Base-by-base conservation (phyloP, 2,113 vertebrate genomes). In the Lasiurus cinereus region DNA sequence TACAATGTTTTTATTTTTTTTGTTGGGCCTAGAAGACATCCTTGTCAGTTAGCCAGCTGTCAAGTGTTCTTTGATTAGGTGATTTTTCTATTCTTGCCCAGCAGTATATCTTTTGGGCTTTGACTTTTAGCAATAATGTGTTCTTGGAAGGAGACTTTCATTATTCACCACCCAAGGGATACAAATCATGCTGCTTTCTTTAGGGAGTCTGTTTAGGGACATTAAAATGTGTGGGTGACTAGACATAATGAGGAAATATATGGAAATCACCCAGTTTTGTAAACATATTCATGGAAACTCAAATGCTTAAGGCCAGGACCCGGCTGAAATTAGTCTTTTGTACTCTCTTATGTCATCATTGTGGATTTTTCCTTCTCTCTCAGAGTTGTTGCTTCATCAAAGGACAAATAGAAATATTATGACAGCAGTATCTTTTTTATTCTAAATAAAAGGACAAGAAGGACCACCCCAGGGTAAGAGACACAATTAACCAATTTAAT, bases 401-500 rank as follows among this genome's bases (percentile, higher is more conserved):
- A 91, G 43, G 88, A 11, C 50, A 83, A 76, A 15, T 67, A 78
- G 13, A 97, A 95, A 73, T 77, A 94, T 88, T 79, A 84, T 85
- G 84, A 85, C 54, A 95, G 54, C 15, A 29, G 46, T 73, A 80
- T 92, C 66, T 85, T 94, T 83, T 89, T 90, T 76, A 66, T 91
- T 89, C 33, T 95, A 50, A 84, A 62, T 67, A 80, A 80, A n/a
- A 92, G 62, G 18, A 73, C 5, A 73, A 90, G 77, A 84, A 88
- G 39, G 96, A 79, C 94, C 92, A 91, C 85, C 92, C 82, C 94
- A 48, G 77, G 69, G 50, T 78, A 88, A 90, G 59, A 80, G 67
- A 33, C 76, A 64, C n/a, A 87, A 93, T 96, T 85, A 95, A 33
- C 59, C 67, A 90, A 92, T 66, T 78, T 92, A 83, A 83, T 88